Base-by-base conservation (phyloP, 2,113 vertebrate species). In the Pica pica region DNA sequence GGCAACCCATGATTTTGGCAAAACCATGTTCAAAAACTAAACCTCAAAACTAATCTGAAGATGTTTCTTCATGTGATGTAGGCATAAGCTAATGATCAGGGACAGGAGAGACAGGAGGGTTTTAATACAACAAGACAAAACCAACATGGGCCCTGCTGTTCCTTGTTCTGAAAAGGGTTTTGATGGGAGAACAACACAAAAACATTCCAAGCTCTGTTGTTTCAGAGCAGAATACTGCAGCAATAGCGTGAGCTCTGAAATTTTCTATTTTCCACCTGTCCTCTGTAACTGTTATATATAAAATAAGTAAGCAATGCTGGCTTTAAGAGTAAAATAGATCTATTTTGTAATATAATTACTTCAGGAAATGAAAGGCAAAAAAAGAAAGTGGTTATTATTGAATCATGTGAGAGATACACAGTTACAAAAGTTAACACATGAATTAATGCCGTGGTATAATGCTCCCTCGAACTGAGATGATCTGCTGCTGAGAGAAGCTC, bases 351-450 rank as follows among this genome's bases (percentile, higher is more conserved):
- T 56, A 49, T 3, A 71, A 95, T 87, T 94, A 84, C 61, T 93
- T 83, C 46, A 86, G 94, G 79, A 92, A 95, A 95, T 85, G 80
- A 77, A 90, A 83, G 88, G 75, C 53, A 83, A 46, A 80, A 79
- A 84, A 91, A 91, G 52, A 75, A 94, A 88, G 88, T 50, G 46
- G 63, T 9, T 57, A 47, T 92, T 94, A 93, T 50, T 55, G 71
- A 92, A 83, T 89, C 88, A 55, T 4, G 24, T 55, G 46, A 87
- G 79, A 82, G 67, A 61, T 20, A 69, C 42, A 55, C 27, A 41
- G 33, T 12, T 59, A 56, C 64, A 60, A 64, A 95, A 93, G 60
- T 71, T 78, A 93, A 46, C 80, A 50, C 47, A 2, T 8, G 37
- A 89, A 60, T 11, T 9, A 78, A 64, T 55, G 30, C 55, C 55